Evolutionary conservation across 2,888 invertebrate species (phyloP), one percentile per base, ranked within the genome.

Genomic region (Hirtodrosophila histrioides): DNA sequence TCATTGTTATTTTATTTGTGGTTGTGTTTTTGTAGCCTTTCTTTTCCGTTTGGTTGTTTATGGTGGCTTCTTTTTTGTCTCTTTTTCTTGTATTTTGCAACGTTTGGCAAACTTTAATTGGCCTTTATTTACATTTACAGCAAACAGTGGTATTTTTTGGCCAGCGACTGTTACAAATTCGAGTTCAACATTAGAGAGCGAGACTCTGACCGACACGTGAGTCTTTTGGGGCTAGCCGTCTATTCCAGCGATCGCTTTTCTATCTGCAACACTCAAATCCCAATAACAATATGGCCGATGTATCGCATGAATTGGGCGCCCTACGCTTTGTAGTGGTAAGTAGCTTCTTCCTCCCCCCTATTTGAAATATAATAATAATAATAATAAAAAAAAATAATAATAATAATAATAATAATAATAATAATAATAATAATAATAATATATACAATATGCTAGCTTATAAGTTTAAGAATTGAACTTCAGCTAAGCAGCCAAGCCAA

Each of bases 291-390:
- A 91, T 91, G 91, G 84, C 91, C 66, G 92, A 92, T 80, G 91
- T 92, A 69, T 91, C 91, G 62, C 92, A 92, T 79, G 92, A 92
- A 78, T 80, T 92, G 66, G 91, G 89, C 53, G 85, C 92, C 41
- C 74, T 92, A 61, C 89, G 91, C 54, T 91, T 88, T 78, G 89
- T 92, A 66, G 91, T 92, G 91, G 92, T 92, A 84, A 91, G 91
- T 91, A 57, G 40, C 10, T 7, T 17, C 17, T 17, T 17, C 17
- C 8, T 8, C 35, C 4, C 41, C n/a, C n/a, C n/a, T n/a, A 31
- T 23, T 7, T 4, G 1, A n/a, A n/a, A n/a, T n/a, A n/a, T n/a
- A n/a, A 23, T 3, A 9, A 24, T 24, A 17, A 6, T 0, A 11
- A 46, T 17, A 11, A 43, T 7, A 23, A 31, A 23, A 31, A 40